These are phyloP conservation scores for Drosophila mayri DNA, from an alignment of 1,140 invertebrate species.

Conservation along the genomic window DNA sequence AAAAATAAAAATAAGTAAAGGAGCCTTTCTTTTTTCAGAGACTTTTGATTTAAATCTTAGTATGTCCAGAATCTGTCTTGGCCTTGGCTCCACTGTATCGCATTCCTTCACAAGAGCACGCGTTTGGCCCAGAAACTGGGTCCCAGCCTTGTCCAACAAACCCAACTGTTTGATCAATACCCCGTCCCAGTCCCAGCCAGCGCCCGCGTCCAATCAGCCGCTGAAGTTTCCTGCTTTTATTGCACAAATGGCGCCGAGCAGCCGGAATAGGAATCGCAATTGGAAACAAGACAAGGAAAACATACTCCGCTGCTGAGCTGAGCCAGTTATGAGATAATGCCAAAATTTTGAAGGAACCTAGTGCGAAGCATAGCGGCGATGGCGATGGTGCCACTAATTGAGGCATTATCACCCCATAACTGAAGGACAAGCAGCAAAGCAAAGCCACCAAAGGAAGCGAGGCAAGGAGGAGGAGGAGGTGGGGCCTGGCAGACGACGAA, in stretches of 20 bases:
- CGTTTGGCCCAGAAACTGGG: conserved; percentile 32
- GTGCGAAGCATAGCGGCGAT: conserved; percentile 11
- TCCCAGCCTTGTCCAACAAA: conserved; percentile 28
- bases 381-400: conserved; percentile 76
- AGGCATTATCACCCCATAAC: conserved; percentile 62
- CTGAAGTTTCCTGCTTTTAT: conserved; percentile 58
- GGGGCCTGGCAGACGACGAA: conserved; percentile 32
- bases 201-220: conserved; percentile 43
- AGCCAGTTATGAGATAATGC: conserved; percentile 64
- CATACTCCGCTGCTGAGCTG: conserved; percentile 25
- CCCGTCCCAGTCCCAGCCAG: conserved; percentile 21
- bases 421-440: conserved; percentile 7
- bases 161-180: conserved; percentile 73
- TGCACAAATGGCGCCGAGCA: conserved; percentile 57
- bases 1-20: too few relatives aligned
- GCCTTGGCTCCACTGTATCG: conserved; percentile 9
- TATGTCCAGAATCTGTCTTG: too few relatives aligned
- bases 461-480: neutral
- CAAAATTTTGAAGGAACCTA: conserved; percentile 44
- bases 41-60: too few relatives aligned
- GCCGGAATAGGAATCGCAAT: conserved; percentile 42
- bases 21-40: too few relatives aligned
- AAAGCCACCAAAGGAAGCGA: too few relatives aligned
- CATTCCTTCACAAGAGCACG: conserved; percentile 23
- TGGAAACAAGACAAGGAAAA: conserved; percentile 33